phyloP scores from a whole-genome alignment of 1,140 invertebrate species.

The Macrostomum lignano region DNA sequence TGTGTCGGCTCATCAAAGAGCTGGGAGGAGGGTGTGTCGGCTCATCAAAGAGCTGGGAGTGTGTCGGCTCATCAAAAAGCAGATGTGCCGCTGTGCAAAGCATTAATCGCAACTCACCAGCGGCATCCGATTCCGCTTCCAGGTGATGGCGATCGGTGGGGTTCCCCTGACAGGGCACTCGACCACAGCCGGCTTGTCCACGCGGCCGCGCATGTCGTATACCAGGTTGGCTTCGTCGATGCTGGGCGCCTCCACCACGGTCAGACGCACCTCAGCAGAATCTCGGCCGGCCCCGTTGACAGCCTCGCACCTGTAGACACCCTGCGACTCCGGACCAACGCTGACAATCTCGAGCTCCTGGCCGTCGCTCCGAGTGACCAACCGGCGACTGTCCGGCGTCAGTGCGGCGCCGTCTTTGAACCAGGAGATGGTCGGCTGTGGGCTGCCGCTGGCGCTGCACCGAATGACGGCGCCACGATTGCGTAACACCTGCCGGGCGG shows the following conservation, averaged over 20 bases:
- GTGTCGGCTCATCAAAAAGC: too few relatives aligned
- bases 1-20: too few relatives aligned
- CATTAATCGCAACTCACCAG: slow-evolving; percentile 5
- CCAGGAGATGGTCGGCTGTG: slow-evolving; percentile 26
- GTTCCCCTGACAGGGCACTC: slow-evolving; percentile 28
- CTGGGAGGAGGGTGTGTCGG: too few relatives aligned
- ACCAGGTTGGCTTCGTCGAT: slow-evolving; percentile 32
- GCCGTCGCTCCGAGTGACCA: slow-evolving; percentile 1
- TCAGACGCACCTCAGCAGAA: slow-evolving; percentile 10
- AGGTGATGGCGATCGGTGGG: slow-evolving; percentile 21
- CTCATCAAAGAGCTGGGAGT: too few relatives aligned
- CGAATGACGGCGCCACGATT: slow-evolving; percentile 6
- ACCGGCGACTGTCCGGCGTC: too few relatives aligned
- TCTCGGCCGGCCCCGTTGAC: slow-evolving; percentile 26
- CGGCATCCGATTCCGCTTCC: slow-evolving; percentile 15
- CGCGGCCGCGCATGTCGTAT: slow-evolving; percentile 15
- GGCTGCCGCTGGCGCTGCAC: slow-evolving; percentile 23
- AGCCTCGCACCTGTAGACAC: slow-evolving; percentile 30
- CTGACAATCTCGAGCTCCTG: slow-evolving; percentile 9
- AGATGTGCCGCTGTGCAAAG: too few relatives aligned
- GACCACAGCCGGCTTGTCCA: slow-evolving; percentile 17
- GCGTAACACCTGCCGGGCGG: slow-evolving; percentile 12
- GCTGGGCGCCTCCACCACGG: slow-evolving; percentile 22
- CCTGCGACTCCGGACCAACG: slow-evolving; percentile 18
- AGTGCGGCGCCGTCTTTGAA: slow-evolving; percentile 13